Evolutionary conservation across 2,113 vertebrate species (phyloP), one percentile per base, ranked within the genome.

Genomic region (Globicephala melas): DNA sequence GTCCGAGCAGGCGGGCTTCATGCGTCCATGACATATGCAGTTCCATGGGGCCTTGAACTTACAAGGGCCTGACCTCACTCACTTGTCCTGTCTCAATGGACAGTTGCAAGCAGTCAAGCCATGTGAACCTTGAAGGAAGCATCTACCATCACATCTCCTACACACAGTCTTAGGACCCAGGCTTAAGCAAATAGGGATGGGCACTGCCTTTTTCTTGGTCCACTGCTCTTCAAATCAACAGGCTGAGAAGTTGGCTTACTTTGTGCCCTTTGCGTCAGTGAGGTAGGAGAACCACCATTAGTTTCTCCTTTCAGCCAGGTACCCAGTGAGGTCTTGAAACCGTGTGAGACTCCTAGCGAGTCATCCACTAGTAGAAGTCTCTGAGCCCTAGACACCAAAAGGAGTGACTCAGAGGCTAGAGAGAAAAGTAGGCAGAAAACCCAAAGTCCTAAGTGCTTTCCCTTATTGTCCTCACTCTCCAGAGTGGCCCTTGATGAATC

Each of bases 151-250:
- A 89, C 26, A 73, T 76, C 74, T 47, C 25, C 15, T 38, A n/a
- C 73, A 74, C 80, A n/a, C 55, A 91, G 38, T n/a, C 33, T 26
- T 50, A 33, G 71, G 58, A 85, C 9, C 13, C 12, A 67, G 44
- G 68, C 28, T 85, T 81, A 82, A 41, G 86, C n/a, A 79, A 74
- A 60, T 26, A 92, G 58, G 13, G 65, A 38, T 71, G 44, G 2
- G 1, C 33, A 33, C 38, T 94, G 89, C 60, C 9, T 50, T 80
- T 95, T 73, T 47, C 62, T 21, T 85, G 47, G n/a, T 73, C 65
- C 14, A 55, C 47, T 77, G 82, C 21, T 94, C 71, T 96, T 76
- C 41, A 83, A 90, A 79, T 90, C 86, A 89, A 68, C 31, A 96
- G 44, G 44, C 33, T 31, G 36, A 89, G 12, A 53, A 26, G 2